Evolutionary conservation across 2,888 invertebrate genomes (phyloP).

Genomic region (Prenolepis imparis): DNA sequence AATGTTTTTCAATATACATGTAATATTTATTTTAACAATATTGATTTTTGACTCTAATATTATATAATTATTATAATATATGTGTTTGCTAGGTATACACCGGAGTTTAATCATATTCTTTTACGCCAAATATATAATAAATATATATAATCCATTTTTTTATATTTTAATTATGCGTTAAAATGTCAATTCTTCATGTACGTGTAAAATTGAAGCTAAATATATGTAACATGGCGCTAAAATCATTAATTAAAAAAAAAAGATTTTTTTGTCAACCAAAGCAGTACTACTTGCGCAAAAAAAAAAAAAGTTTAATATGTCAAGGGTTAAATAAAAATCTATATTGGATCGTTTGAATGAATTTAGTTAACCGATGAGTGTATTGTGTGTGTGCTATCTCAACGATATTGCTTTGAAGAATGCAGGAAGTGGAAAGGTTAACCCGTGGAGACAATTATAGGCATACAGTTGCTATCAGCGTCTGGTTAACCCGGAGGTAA

Average conservation of each 20-base stretch:
- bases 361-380: not conserved
- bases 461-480: slow-evolving; percentile 14
- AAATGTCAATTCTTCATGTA: not conserved
- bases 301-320: not conserved
- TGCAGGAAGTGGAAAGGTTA: slow-evolving; percentile 23
- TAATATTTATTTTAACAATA: too few species aligned
- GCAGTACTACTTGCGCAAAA: not conserved
- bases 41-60: too few species aligned
- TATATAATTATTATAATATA: too few species aligned
- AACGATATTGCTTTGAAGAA: not conserved
- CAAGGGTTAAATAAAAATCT: not conserved
- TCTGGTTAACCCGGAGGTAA: slow-evolving; percentile 23
- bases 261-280: not conserved
- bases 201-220: not conserved
- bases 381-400: not conserved
- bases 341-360: not conserved
- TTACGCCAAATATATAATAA: too few species aligned
- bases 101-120: too few species aligned
- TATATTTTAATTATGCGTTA: too few species aligned
- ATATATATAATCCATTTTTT: too few species aligned
- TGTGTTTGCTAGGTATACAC: too few species aligned
- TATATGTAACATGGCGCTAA: not conserved
- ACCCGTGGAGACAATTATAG: slow-evolving; percentile 3
- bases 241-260: too few species aligned
- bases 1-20: too few species aligned